Percentiles rank a stretch among this genome's conserved stretches.
These are phyloP conservation scores for Coluber constrictor DNA, from an alignment of 2,797 vertebrate species.

Conservation along the genomic window DNA sequence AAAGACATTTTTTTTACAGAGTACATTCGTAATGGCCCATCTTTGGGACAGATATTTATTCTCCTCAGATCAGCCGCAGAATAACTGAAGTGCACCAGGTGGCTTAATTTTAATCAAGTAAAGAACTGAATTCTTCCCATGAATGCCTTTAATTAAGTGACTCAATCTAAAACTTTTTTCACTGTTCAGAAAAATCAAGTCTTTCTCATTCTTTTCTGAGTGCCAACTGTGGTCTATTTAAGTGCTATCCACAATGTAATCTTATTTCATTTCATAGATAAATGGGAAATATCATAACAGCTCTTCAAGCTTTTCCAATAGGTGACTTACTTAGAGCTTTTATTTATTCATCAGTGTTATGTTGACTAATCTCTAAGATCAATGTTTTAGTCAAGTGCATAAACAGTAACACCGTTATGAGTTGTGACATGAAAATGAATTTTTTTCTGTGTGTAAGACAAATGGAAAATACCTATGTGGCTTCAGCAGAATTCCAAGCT, in stretches of 20 bases:
- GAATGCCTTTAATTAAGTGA: neutral
- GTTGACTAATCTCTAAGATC: slow-evolving; percentile 48
- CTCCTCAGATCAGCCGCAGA: neutral
- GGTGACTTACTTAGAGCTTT: slow-evolving; percentile 29
- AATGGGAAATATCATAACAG: slow-evolving; percentile 37
- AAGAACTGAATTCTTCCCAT: neutral
- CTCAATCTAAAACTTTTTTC: neutral
- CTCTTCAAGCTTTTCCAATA: slow-evolving; percentile 27
- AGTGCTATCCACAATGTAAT: slow-evolving; percentile 45
- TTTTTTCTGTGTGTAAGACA: slow-evolving; percentile 45
- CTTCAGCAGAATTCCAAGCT: slow-evolving; percentile 49
- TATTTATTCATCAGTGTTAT: slow-evolving; percentile 55
- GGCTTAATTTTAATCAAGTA: neutral
- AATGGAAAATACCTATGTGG: slow-evolving; percentile 44
- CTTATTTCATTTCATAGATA: slow-evolving; percentile 37
- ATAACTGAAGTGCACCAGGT: neutral
- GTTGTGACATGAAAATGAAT: slow-evolving; percentile 47
- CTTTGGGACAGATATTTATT: neutral
- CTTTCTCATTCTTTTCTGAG: neutral
- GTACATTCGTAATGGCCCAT: neutral
- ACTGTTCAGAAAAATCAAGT: slow-evolving; percentile 3
- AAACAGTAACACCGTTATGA: slow-evolving; percentile 54
- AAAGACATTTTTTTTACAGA: neutral
- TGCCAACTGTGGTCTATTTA: slow-evolving; percentile 18
- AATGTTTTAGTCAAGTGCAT: slow-evolving; percentile 51